Base-by-base conservation (phyloP, 2,888 invertebrate species). In the Caenorhabditis imperialis region DNA sequence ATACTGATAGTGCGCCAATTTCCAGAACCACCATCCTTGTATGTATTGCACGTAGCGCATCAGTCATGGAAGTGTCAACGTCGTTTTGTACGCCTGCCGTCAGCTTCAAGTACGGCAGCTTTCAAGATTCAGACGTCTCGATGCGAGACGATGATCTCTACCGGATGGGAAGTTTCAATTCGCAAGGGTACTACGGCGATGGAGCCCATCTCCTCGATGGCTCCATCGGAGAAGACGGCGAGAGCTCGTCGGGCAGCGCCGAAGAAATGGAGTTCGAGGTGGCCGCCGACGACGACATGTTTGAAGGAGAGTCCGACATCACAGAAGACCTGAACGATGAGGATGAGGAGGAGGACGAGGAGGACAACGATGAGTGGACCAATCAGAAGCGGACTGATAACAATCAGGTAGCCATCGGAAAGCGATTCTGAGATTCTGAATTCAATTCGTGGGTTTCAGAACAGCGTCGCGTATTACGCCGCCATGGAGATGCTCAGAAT, bases 401-500 rank as follows among this genome's bases (percentile, higher is more conserved):
- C 50, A 53, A 65, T 55, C 58, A 60, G 33, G 72, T 72, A 10
- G 38, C 37, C n/a, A n/a, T n/a, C n/a, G n/a, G n/a, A n/a, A n/a
- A n/a, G n/a, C n/a, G n/a, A n/a, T n/a, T n/a, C n/a, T n/a, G n/a
- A n/a, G n/a, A n/a, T n/a, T n/a, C n/a, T n/a, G n/a, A n/a, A n/a
- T n/a, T n/a, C n/a, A n/a, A n/a, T n/a, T n/a, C n/a, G n/a, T n/a
- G n/a, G n/a, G n/a, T 37, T 65, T 38, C 54, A 75, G 75, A 63
- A 76, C 23, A 71, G 57, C 27, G 67, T 76, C 22, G 75, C 71
- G 16, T 63, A 75, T 40, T 75, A 70, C 37, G 80, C 82, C 6
- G 75, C 84, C 10, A 82, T 80, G 58, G 85, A 85, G 75, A 84
- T 85, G 78, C 72, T 85, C 20, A 73, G 84, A 25, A 82, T 83